Conservation (phyloP, 1,140 invertebrate genomes). For the Bilobella aurantiaca region DNA sequence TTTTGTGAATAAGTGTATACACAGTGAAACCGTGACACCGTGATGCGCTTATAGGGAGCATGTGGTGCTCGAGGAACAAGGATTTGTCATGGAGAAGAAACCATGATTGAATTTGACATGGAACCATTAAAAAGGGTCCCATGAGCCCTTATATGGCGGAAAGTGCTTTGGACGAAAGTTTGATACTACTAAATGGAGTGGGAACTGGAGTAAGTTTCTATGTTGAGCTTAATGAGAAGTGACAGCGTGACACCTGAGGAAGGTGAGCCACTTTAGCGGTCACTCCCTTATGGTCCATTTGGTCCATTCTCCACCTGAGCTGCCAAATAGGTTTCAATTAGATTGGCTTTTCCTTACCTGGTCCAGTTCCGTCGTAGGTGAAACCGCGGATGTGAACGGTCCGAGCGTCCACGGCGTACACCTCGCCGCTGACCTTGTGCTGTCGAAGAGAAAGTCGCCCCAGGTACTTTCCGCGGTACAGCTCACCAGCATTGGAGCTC, state of each 20-base stretch:
- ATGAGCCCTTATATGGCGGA: neutral
- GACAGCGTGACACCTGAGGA: too few species aligned
- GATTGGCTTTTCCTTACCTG: constrained; percentile 48
- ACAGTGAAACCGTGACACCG: too few species aligned
- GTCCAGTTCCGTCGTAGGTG: constrained; percentile 76
- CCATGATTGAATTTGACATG: neutral
- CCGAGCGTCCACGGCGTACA: constrained; percentile 74
- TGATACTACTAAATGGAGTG: too few species aligned
- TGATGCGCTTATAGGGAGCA: too few species aligned
- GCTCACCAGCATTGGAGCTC: constrained; percentile 18
- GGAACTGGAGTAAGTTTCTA: too few species aligned
- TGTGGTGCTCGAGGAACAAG: too few species aligned
- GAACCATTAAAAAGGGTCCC: neutral
- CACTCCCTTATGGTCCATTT: neutral
- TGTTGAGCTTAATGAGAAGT: too few species aligned
- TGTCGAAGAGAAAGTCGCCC: constrained; percentile 64
- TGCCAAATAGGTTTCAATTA: neutral
- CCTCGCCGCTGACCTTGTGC: constrained; percentile 71
- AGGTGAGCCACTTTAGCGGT: too few species aligned
- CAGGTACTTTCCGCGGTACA: constrained; percentile 65
- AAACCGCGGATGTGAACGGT: constrained; percentile 78
- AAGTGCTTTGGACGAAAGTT: too few species aligned
- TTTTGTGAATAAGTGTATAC: too few species aligned
- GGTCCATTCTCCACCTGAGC: neutral
- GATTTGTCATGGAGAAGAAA: neutral